Conservation (phyloP, 2,113 vertebrate genomes). For the Siniperca chuatsi region DNA sequence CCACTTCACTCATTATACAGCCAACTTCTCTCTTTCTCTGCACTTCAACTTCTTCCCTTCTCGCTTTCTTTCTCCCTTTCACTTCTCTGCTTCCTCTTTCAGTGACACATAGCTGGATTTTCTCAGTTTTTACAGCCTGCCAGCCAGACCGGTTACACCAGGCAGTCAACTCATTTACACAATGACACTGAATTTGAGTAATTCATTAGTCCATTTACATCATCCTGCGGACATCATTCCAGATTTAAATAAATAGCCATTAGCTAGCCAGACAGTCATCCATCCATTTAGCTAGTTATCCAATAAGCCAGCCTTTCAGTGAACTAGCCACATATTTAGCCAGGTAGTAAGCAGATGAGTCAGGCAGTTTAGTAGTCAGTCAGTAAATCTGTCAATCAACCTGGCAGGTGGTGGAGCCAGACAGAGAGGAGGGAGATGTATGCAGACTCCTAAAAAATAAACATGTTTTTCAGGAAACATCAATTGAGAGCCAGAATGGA, state of each 20-base stretch:
- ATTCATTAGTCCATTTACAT: slow-evolving; percentile 17
- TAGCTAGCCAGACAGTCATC: slow-evolving; percentile 9
- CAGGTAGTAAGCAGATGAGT: slow-evolving; percentile 17
- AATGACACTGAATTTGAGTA: slow-evolving; percentile 14
- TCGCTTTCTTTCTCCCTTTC: neutral
- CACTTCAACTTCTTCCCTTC: slow-evolving; percentile 3
- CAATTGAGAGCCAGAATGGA: slow-evolving; percentile 49
- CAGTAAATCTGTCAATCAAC: slow-evolving; percentile 63
- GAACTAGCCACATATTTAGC: slow-evolving; percentile 8
- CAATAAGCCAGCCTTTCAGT: neutral
- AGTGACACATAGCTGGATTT: neutral
- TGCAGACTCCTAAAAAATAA: slow-evolving; percentile 66
- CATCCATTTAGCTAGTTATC: neutral
- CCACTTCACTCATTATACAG: slow-evolving; percentile 9
- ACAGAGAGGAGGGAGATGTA: slow-evolving; percentile 21
- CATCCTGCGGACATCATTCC: neutral
- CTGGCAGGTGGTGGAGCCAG: slow-evolving; percentile 65
- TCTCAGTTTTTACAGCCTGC: neutral
- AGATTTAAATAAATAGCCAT: slow-evolving; percentile 13
- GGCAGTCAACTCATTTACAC: slow-evolving; percentile 5
- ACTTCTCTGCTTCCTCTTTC: slow-evolving; percentile 9
- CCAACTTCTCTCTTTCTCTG: slow-evolving; percentile 41
- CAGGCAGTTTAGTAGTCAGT: slow-evolving; percentile 19
- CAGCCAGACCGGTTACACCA: neutral
- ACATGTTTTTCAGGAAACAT: slow-evolving; percentile 80